phyloP scores from a whole-genome alignment of 2,888 invertebrate species.

The Agrilus cyanescens region DNA sequence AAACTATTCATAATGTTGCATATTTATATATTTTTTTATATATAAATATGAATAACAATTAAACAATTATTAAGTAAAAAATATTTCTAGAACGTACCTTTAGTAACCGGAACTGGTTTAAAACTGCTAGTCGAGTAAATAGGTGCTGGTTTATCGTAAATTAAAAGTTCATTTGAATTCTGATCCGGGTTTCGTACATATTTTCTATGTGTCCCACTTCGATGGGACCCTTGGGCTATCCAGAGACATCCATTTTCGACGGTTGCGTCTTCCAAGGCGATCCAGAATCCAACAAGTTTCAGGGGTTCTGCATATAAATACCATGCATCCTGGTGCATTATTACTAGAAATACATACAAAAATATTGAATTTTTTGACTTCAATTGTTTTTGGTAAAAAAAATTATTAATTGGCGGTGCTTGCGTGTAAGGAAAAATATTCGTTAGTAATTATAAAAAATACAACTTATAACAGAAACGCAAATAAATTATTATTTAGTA shows the following conservation, averaged over 20 bases:
- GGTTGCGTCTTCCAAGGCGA: slow-evolving; percentile 89
- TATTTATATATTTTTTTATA: background rate
- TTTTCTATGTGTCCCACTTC: slow-evolving; percentile 63
- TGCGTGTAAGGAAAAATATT: too few relatives aligned
- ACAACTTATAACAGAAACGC: too few relatives aligned
- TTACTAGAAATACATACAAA: slow-evolving; percentile 42
- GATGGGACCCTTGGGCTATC: slow-evolving; percentile 87
- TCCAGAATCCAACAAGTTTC: slow-evolving; percentile 83
- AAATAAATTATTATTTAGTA: too few relatives aligned
- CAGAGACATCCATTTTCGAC: slow-evolving; percentile 90
- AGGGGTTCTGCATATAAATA: slow-evolving; percentile 79
- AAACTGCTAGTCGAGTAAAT: slow-evolving; percentile 64
- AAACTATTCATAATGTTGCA: too few relatives aligned
- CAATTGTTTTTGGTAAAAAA: too few relatives aligned
- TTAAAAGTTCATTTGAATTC: slow-evolving; percentile 44
- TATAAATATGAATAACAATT: too few relatives aligned
- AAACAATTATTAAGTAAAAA: too few relatives aligned
- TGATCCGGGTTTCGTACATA: slow-evolving; percentile 58
- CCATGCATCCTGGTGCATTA: slow-evolving; percentile 75
- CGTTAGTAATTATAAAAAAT: too few relatives aligned
- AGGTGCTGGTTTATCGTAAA: slow-evolving; percentile 58
- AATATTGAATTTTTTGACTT: too few relatives aligned
- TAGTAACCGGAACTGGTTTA: slow-evolving; percentile 65
- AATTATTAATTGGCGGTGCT: too few relatives aligned
- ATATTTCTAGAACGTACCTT: slow-evolving; percentile 46